phyloP scores from a whole-genome alignment of 2,797 vertebrate genomes.

The Sphenopsis melanotis region DNA sequence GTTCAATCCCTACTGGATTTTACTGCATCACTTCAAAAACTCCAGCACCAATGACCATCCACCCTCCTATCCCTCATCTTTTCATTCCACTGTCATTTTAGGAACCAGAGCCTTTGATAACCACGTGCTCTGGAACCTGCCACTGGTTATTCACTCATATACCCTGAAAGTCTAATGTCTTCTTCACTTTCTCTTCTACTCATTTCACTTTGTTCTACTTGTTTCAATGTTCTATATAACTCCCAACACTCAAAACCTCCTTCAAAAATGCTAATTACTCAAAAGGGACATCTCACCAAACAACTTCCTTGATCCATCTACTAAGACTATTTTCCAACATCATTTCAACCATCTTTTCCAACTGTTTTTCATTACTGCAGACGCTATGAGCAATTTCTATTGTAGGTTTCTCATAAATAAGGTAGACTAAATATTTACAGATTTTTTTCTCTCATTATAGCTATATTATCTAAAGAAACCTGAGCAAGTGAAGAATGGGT shows the following conservation, averaged over 20 bases:
- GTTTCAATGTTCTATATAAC: not conserved
- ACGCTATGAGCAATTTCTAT: not conserved
- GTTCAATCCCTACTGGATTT: not conserved
- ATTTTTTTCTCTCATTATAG: not conserved
- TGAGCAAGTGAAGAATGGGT: not conserved
- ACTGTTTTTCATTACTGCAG: not conserved
- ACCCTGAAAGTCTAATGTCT: not conserved
- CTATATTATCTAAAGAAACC: not conserved
- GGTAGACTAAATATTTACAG: not conserved
- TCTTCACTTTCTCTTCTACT: not conserved
- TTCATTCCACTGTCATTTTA: not conserved
- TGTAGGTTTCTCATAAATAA: not conserved
- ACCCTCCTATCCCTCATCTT: not conserved
- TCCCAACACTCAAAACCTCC: not conserved
- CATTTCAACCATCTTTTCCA: not conserved
- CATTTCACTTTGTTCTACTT: not conserved
- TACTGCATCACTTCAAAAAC: not conserved
- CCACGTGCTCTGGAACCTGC: not conserved
- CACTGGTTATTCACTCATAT: not conserved
- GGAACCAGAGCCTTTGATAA: not conserved
- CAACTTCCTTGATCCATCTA: not conserved
- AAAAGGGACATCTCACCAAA: not conserved
- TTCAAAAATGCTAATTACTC: not conserved
- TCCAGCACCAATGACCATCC: not conserved
- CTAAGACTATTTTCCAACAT: not conserved